Evolutionary conservation across 1,140 invertebrate genomes (phyloP).

Genomic region (Thereuonema tuberculata): DNA sequence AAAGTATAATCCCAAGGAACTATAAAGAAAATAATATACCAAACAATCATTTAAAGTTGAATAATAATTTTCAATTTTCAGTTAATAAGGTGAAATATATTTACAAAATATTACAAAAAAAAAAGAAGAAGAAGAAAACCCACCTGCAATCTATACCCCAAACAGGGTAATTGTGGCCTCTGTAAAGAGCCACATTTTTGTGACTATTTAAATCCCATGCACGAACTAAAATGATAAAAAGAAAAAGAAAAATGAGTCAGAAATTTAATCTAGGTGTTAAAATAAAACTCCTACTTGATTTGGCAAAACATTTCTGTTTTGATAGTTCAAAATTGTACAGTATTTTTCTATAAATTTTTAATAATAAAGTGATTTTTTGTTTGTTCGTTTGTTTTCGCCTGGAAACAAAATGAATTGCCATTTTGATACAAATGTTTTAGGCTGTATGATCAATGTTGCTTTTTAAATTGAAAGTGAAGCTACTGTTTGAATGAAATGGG

Average conservation of each 20-base stretch:
- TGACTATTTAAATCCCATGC: slow-evolving; percentile 28
- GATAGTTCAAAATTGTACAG: neutral
- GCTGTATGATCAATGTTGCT: too few relatives aligned
- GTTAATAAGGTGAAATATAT: too few relatives aligned
- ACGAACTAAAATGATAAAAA: slow-evolving; percentile 21
- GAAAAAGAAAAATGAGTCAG: neutral
- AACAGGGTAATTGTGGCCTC: slow-evolving; percentile 34
- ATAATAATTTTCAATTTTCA: too few relatives aligned
- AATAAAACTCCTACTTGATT: too few relatives aligned
- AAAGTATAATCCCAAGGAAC: slow-evolving; percentile 53
- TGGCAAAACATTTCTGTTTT: too few relatives aligned
- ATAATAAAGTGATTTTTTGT: too few relatives aligned
- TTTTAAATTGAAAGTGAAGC: too few relatives aligned
- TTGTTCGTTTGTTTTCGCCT: too few relatives aligned
- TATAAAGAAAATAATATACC: neutral
- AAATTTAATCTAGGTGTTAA: neutral
- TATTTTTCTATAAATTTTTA: neutral
- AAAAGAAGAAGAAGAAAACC: neutral
- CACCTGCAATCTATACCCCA: slow-evolving; percentile 28
- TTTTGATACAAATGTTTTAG: too few relatives aligned
- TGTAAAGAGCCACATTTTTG: slow-evolving; percentile 30
- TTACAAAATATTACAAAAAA: too few relatives aligned
- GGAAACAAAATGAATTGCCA: too few relatives aligned
- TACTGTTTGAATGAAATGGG: too few relatives aligned
- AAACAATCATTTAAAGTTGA: neutral